phyloP scores from a whole-genome alignment of 2,797 vertebrate genomes.

The Psittacula derbiana region DNA sequence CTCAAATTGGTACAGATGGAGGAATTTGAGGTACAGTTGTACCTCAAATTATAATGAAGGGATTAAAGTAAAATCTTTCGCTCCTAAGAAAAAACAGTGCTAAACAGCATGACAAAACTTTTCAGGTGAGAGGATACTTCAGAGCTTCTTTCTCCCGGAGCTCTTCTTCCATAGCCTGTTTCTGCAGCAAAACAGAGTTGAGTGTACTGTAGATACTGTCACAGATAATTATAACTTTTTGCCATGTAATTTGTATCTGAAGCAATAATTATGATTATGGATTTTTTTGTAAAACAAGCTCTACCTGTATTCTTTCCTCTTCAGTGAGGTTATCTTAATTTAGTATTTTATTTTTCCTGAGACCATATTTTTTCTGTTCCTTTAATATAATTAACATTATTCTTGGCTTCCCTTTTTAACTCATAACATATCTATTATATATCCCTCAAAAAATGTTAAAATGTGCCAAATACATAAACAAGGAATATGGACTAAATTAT shows the following conservation, averaged over 20 bases:
- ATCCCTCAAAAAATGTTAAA: slow-evolving; percentile 48
- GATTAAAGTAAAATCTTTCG: not conserved
- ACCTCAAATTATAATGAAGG: not conserved
- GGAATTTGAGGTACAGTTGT: not conserved
- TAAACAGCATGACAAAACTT: not conserved
- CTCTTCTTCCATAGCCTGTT: not conserved
- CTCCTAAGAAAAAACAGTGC: not conserved
- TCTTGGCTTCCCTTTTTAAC: slow-evolving; percentile 28
- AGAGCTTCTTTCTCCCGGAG: not conserved
- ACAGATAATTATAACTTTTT: not conserved
- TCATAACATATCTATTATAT: slow-evolving; percentile 19
- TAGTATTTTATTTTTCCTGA: not conserved
- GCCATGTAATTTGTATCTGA: not conserved
- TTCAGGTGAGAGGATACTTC: not conserved
- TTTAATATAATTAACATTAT: slow-evolving; percentile 42
- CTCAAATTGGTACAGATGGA: not conserved
- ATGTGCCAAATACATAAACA: slow-evolving; percentile 45
- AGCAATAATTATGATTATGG: not conserved
- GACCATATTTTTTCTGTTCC: not conserved
- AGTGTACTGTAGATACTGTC: not conserved
- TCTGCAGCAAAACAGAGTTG: not conserved
- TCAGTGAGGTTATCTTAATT: not conserved
- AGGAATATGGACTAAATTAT: slow-evolving; percentile 56
- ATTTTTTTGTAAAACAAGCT: not conserved
- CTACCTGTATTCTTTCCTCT: not conserved